Conservation (phyloP, 2,797 vertebrate genomes). For the Parotocinclus haroldoi region DNA sequence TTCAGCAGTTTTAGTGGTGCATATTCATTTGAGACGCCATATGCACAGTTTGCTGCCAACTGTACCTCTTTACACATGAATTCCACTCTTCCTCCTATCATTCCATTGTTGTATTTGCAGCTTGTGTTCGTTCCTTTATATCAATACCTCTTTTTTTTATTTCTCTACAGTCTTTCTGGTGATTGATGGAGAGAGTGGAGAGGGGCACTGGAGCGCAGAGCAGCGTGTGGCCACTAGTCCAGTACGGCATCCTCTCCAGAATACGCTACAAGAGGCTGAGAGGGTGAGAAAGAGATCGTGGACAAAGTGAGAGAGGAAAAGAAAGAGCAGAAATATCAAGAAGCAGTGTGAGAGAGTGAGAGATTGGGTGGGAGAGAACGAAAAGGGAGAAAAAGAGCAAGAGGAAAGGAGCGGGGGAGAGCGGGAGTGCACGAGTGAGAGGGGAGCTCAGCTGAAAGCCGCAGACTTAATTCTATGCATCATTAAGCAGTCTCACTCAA, state of each 20-base stretch:
- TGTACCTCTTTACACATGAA: constrained; percentile 47
- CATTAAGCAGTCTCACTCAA: constrained; percentile 97
- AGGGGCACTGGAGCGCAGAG: constrained; percentile 72
- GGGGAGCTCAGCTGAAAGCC: constrained; percentile 93
- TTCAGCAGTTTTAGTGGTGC: constrained; percentile 45
- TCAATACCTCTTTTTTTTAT: constrained; percentile 61
- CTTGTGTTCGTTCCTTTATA: constrained; percentile 43
- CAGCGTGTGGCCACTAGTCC: constrained; percentile 76
- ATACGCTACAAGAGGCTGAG: constrained; percentile 50
- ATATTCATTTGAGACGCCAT: constrained; percentile 53
- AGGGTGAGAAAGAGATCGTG: constrained; percentile 24
- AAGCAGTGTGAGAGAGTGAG: constrained; percentile 55
- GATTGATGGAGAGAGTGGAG: constrained; percentile 81
- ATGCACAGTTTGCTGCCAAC: constrained; percentile 62
- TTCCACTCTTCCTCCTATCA: constrained; percentile 49
- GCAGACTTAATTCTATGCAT: constrained; percentile 98
- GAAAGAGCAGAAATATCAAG: constrained; percentile 56
- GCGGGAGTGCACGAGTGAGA: constrained; percentile 57
- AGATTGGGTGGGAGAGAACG: constrained; percentile 48
- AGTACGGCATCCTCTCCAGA: constrained; percentile 67
- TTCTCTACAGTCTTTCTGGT: constrained; percentile 54
- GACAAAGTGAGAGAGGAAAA: constrained; percentile 36
- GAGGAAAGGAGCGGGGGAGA: constrained; percentile 37
- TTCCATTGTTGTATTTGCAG: constrained; percentile 53
- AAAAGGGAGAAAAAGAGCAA: constrained; percentile 36